phyloP scores from a whole-genome alignment of 2,113 vertebrate species.

The Pteropus alecto region DNA sequence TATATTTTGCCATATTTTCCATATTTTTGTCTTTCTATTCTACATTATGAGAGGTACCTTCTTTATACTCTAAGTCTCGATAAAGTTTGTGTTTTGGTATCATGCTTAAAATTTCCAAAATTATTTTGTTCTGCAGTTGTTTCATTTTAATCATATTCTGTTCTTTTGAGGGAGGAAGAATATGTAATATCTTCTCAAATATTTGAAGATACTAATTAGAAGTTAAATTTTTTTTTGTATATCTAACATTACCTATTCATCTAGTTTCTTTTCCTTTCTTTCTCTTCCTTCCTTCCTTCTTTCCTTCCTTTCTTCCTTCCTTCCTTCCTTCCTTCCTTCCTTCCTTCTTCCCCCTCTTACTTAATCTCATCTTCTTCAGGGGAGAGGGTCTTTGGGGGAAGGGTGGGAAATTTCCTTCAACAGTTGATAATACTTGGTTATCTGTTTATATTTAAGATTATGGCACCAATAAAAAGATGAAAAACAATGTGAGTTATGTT shows the following conservation, averaged over 20 bases:
- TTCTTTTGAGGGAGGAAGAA: background rate
- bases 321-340: background rate
- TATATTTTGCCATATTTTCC: background rate
- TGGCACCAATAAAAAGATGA: background rate
- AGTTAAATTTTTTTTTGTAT: background rate
- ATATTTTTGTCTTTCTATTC: background rate
- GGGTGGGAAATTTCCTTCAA: background rate
- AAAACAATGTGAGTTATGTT: background rate
- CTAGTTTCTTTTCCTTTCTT: background rate
- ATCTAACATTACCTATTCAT: background rate
- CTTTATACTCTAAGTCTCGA: background rate
- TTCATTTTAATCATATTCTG: background rate
- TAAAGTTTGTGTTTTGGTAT: background rate
- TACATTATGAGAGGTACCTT: background rate
- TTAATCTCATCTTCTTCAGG: background rate
- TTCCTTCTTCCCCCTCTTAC: background rate
- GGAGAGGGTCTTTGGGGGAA: background rate
- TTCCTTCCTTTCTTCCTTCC: too few species aligned
- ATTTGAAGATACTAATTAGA: background rate
- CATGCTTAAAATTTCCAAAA: background rate
- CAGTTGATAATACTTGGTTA: background rate
- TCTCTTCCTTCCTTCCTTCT: background rate
- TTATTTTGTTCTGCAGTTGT: background rate
- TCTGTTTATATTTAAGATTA: background rate
- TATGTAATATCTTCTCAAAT: background rate